Base-by-base conservation (phyloP, 1,140 invertebrate species). In the Aphidius ervi region DNA sequence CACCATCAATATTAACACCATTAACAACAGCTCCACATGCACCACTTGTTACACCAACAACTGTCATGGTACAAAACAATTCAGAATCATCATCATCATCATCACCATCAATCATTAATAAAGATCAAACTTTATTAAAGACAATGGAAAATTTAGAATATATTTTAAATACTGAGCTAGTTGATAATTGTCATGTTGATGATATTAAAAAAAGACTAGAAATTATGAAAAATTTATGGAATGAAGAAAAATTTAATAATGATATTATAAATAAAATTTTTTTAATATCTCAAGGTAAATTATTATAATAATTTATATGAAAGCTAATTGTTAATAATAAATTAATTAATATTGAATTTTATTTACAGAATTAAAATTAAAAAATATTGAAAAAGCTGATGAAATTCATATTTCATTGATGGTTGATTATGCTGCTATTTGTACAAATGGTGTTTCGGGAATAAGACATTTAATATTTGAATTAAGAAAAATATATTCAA, bases 401-500 rank as follows among this genome's bases (percentile, higher is more conserved):
- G 67, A 78, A 63, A 63, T 82, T 20, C 80, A 82, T 31, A 63
- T 79, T 49, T 63, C 73, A 9, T 61, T 82, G 9, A 79, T 82
- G 75, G 77, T 79, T 65, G 72, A 77, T 16, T 65, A 81, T 65
- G 71, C 74, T 39, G 66, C 67, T 23, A 6, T 76, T 5, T 82
- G 80, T 50, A 80, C 72, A 63, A 68, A 73, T 20, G 82, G 81
- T 80, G 81, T 82, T 67, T 67, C 76, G 31, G 79, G 76, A 9
- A 71, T 82, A 9, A 73, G 80, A 49, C 72, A 77, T 49, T 55
- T 81, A 6, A 79, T 81, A 58, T 67, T 75, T 40, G 74, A 66
- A 65, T 62, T 77, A 8, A 72, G 70, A 59, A 65, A 58, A 9
- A 71, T 68, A 64, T 46, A 40, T 46, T n/a, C 16, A 16, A 5